Evolutionary conservation across 2,113 vertebrate genomes (phyloP), one percentile per base, ranked within the genome.

Genomic region (Podiceps cristatus): DNA sequence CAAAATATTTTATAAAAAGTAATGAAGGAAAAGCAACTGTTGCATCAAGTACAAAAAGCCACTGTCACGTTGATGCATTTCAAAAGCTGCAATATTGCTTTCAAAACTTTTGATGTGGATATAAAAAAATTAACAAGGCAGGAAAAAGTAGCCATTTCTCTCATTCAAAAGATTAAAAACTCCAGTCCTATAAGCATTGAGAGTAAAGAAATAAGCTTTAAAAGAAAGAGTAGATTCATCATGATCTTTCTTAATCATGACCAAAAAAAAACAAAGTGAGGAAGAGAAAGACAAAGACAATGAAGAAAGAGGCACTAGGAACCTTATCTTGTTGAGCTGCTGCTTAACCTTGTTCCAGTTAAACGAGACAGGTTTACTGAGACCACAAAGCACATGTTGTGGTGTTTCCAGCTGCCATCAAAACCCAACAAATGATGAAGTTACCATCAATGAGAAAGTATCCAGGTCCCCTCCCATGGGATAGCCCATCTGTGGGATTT

Each of bases 1-100:
- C 71, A 92, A 96, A 96, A 96, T 58, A n/a, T 15, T 58, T 91
- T 73, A 40, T 56, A 69, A 96, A 95, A 95, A 79, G 37, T 83
- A 90, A 86, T 45, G 53, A 93, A 81, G 73, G 13, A 90, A 95
- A 91, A 83, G 71, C 44, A 92, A 79, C 28, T 69, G 24, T 79
- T 93, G 62, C 50, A 82, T 88, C 45, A 88, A 78, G 66, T 5
- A 77, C 59, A 67, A 83, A 75, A 78, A 62, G 7, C 15, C 9
- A 49, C 14, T 75, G 24, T 18, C 23, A 45, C 1, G 0, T 3
- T n/a, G 29, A 73, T 44, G 19, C 13, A n/a, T 45, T 88, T 72
- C 40, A 77, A 44, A 18, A 58, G 27, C 27, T 66, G 52, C 29
- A 76, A 33, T 60, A 72, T 8, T 59, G 31, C 59, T 77, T 79